A percentile compares a stretch with the other conserved stretches of the same genome.
Evolutionary conservation across 2,797 vertebrate genomes (phyloP).

Genomic region (Chromis chromis): DNA sequence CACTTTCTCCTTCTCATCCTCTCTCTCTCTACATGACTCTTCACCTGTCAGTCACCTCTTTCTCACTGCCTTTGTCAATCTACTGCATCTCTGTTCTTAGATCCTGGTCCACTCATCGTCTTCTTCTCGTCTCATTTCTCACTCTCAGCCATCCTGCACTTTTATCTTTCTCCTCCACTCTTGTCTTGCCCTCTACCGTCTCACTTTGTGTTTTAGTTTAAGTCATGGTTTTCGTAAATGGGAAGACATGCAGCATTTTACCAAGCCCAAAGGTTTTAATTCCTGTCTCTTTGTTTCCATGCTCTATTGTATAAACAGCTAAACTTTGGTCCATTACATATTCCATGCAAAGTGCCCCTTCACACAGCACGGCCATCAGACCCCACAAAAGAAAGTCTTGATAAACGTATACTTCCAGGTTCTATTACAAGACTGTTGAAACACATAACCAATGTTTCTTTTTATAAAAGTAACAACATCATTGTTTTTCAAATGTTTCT

Average conservation of each 20-base stretch:
- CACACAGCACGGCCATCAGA: neutral
- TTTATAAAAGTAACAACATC: too few species aligned
- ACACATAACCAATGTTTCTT: neutral
- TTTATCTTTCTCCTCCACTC: slow-evolving; percentile 21
- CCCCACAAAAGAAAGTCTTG: neutral
- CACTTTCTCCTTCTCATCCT: slow-evolving; percentile 19
- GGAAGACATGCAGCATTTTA: neutral
- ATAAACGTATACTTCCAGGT: neutral
- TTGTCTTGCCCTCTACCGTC: neutral
- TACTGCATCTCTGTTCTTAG: slow-evolving; percentile 34
- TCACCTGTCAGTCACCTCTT: slow-evolving; percentile 46
- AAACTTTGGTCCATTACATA: neutral
- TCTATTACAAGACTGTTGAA: neutral
- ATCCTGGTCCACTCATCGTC: slow-evolving; percentile 19
- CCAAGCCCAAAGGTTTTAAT: slow-evolving; percentile 3
- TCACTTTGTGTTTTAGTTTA: neutral
- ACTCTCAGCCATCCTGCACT: slow-evolving; percentile 14
- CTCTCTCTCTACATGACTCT: slow-evolving; percentile 7
- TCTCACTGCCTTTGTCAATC: slow-evolving; percentile 33
- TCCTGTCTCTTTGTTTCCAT: neutral
- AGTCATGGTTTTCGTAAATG: slow-evolving; percentile 16
- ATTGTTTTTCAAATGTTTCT: too few species aligned
- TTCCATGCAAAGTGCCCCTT: neutral
- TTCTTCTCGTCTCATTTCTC: slow-evolving; percentile 29
- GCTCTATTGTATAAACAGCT: slow-evolving; percentile 3